Percentiles rank a stretch among this genome's conserved stretches.
These are phyloP conservation scores for Ifrita kowaldi DNA, from an alignment of 2,113 vertebrate species.

Conservation along the genomic window DNA sequence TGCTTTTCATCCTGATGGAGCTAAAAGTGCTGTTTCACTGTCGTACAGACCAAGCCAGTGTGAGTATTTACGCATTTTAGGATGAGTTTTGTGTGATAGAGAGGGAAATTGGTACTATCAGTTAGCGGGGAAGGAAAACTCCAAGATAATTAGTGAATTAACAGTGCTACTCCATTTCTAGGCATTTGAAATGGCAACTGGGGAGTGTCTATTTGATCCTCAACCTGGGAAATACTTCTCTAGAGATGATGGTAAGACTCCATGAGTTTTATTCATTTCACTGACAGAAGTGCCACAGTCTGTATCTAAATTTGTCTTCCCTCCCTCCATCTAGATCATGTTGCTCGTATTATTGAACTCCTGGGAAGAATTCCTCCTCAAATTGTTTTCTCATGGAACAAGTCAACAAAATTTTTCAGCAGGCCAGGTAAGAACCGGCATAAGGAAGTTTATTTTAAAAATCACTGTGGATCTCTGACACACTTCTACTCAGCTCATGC, in stretches of 20 bases:
- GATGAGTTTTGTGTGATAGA: neutral
- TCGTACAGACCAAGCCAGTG: neutral
- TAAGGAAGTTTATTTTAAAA: neutral
- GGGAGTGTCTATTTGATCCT: slow-evolving; percentile 81
- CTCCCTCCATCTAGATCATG: slow-evolving; percentile 73
- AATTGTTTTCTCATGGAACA: slow-evolving; percentile 77
- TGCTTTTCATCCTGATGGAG: neutral
- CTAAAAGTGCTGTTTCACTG: neutral
- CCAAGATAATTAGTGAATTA: neutral
- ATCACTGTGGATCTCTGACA: neutral
- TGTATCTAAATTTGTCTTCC: neutral
- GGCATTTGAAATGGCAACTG: slow-evolving; percentile 86
- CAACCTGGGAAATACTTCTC: slow-evolving; percentile 76
- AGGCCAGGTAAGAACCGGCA: slow-evolving; percentile 69
- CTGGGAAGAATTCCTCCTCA: slow-evolving; percentile 80
- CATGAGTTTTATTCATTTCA: neutral
- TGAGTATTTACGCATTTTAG: neutral
- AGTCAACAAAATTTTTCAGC: slow-evolving; percentile 79
- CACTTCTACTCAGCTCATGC: neutral
- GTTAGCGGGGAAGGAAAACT: neutral
- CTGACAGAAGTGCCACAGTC: neutral
- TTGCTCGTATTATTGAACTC: slow-evolving; percentile 82
- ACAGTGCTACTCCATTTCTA: slow-evolving; percentile 29
- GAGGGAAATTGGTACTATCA: neutral
- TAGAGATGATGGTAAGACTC: slow-evolving; percentile 79